Evolutionary conservation across 2,888 invertebrate genomes (phyloP).

Genomic region (Amiota communis): DNA sequence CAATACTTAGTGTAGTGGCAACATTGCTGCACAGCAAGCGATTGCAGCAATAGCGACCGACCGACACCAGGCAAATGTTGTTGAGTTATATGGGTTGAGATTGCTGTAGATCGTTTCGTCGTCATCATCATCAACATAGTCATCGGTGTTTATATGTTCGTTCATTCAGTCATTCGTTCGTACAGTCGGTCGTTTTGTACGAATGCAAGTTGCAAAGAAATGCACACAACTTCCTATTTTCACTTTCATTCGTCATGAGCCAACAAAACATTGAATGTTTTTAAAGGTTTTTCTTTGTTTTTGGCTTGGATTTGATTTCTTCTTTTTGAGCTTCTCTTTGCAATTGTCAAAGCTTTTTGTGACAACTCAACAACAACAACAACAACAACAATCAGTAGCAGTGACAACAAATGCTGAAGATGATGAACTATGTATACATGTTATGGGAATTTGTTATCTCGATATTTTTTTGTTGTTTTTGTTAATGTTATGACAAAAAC

Average conservation of each 20-base stretch:
- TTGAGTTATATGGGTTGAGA: neutral
- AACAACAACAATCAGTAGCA: neutral
- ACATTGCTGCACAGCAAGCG: neutral
- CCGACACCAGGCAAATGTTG: slow-evolving; percentile 40
- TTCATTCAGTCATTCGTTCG: slow-evolving; percentile 26
- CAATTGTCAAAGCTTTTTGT: slow-evolving; percentile 31
- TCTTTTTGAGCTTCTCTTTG: slow-evolving; percentile 27
- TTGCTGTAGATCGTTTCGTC: neutral
- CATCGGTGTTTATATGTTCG: neutral
- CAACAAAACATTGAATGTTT: slow-evolving; percentile 29
- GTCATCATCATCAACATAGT: too few species aligned
- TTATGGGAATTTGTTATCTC: slow-evolving; percentile 53
- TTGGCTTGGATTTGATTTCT: slow-evolving; percentile 23
- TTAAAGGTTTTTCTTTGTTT: slow-evolving; percentile 35
- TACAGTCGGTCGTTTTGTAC: slow-evolving; percentile 24
- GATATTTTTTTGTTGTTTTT: slow-evolving; percentile 29
- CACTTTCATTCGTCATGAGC: slow-evolving; percentile 65
- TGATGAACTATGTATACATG: slow-evolving; percentile 58
- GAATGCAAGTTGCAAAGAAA: slow-evolving; percentile 54
- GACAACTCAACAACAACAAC: neutral
- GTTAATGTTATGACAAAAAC: slow-evolving; percentile 42
- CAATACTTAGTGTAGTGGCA: too few species aligned
- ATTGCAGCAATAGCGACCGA: slow-evolving; percentile 37
- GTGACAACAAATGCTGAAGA: neutral
- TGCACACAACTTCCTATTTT: slow-evolving; percentile 65